Conservation (phyloP, 37 sponge, comb jelly and placozoan genomes). For the Chondrilla cf. caribensis region DNA sequence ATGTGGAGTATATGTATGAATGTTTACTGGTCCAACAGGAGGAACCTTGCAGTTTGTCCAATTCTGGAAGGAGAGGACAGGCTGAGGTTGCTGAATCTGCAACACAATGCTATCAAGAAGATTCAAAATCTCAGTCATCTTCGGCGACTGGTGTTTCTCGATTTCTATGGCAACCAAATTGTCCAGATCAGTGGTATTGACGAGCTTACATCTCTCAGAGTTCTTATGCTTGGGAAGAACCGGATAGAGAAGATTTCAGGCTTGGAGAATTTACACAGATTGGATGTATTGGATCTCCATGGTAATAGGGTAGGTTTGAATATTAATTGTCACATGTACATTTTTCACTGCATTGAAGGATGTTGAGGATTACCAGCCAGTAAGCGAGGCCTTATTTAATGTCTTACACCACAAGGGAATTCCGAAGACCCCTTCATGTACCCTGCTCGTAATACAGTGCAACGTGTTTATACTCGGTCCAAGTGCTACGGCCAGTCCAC, state of each 20-base stretch:
- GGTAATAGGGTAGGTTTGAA: conserved; percentile 84
- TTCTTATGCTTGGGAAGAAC: conserved; percentile 97
- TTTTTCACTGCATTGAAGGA: neutral
- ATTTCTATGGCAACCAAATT: conserved; percentile 95
- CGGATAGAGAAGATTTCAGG: conserved; percentile 82
- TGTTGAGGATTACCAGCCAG: no score
- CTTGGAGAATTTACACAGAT: conserved; percentile 67
- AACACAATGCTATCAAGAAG: conserved; percentile 86
- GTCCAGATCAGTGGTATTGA: conserved; percentile 83
- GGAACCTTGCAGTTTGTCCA: conserved; percentile 82
- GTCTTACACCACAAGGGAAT: neutral
- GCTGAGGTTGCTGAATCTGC: conserved; percentile 89
- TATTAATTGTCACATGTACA: neutral
- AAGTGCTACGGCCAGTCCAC: no score
- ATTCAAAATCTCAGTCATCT: conserved; percentile 71
- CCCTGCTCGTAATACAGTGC: no score
- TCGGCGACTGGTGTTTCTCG: conserved; percentile 87
- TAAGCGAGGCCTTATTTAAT: neutral
- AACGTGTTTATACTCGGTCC: no score
- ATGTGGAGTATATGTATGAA: no score
- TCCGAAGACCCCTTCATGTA: no score
- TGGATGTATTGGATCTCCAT: conserved; percentile 98
- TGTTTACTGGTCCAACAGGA: neutral
- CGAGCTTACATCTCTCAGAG: conserved; percentile 77
- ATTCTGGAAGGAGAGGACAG: conserved; percentile 81